Evolutionary conservation across 35 echinoderm and acorn worm species (phyloP).

Genomic region (Ptychodera flava): DNA sequence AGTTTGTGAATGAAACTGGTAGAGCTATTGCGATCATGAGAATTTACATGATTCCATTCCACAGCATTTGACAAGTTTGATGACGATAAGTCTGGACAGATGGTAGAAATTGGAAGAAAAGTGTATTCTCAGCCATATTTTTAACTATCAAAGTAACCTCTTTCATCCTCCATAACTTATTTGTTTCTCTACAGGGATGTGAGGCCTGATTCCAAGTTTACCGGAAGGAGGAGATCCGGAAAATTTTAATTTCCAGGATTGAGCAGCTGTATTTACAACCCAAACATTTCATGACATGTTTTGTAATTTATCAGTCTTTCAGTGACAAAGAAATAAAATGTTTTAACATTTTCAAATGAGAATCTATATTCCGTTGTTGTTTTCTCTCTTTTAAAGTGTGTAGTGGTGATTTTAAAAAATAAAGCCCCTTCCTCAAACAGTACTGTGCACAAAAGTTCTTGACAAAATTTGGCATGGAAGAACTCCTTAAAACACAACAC

Average conservation of each 20-base stretch:
- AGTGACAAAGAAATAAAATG: too few species aligned
- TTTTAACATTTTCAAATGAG: too few species aligned
- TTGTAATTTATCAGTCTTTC: too few species aligned
- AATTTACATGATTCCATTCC: background rate
- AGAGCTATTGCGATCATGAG: background rate
- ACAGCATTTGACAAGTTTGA: background rate
- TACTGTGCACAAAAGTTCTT: too few species aligned
- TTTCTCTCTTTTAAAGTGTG: too few species aligned
- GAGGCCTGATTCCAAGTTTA: slow-evolving; percentile 84
- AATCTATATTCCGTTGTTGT: too few species aligned
- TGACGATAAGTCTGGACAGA: background rate
- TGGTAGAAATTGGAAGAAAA: background rate
- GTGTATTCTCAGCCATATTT: background rate
- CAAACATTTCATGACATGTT: too few species aligned
- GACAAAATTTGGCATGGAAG: too few species aligned
- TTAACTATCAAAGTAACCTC: background rate
- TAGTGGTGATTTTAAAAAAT: too few species aligned
- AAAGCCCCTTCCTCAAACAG: too few species aligned
- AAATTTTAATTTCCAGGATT: slow-evolving; percentile 74
- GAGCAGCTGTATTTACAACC: too few species aligned
- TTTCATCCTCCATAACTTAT: background rate
- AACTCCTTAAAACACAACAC: too few species aligned
- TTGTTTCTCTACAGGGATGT: slow-evolving; percentile 51
- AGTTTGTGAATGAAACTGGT: background rate
- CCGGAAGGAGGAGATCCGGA: slow-evolving; percentile 71